Evolutionary conservation across 2,888 invertebrate species (phyloP).

Genomic region (Baccha elongata): DNA sequence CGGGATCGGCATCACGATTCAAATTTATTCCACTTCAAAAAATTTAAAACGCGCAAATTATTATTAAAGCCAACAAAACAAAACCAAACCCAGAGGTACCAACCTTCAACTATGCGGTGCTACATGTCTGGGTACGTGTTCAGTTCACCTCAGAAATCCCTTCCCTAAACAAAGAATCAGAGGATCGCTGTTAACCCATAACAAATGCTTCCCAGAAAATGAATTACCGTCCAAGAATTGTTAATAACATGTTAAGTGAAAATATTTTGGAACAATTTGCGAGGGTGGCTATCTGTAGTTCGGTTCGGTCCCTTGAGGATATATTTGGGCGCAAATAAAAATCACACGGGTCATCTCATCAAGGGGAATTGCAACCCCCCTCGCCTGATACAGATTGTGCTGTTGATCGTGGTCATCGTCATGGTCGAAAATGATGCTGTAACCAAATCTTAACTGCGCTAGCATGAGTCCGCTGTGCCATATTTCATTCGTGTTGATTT

Average conservation of each 20-base stretch:
- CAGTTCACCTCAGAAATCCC: conserved; percentile 15
- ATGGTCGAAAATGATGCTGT: conserved; percentile 51
- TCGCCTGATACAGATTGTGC: not conserved
- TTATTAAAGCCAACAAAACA: conserved; percentile 35
- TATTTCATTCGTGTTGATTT: conserved; percentile 69
- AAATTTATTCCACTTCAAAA: conserved; percentile 68
- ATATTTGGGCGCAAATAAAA: conserved; percentile 46
- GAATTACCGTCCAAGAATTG: conserved; percentile 73
- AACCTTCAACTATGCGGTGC: not conserved
- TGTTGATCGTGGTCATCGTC: conserved; percentile 13
- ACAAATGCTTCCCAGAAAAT: conserved; percentile 73
- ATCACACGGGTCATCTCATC: conserved; percentile 60
- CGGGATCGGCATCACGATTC: conserved; percentile 62
- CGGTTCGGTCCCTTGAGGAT: conserved; percentile 25
- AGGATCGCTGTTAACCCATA: conserved; percentile 57
- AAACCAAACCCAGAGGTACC: conserved; percentile 23
- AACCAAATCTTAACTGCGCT: conserved; percentile 58
- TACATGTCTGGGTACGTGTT: not conserved
- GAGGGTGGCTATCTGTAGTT: conserved; percentile 72
- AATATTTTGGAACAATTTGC: conserved; percentile 76
- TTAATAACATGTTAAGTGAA: conserved; percentile 76
- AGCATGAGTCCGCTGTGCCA: conserved; percentile 62
- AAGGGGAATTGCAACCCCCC: conserved; percentile 28
- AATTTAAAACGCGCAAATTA: conserved; percentile 73
- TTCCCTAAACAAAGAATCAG: not conserved